Conservation (phyloP, 2,888 invertebrate genomes). For the Slavum lentiscoides region DNA sequence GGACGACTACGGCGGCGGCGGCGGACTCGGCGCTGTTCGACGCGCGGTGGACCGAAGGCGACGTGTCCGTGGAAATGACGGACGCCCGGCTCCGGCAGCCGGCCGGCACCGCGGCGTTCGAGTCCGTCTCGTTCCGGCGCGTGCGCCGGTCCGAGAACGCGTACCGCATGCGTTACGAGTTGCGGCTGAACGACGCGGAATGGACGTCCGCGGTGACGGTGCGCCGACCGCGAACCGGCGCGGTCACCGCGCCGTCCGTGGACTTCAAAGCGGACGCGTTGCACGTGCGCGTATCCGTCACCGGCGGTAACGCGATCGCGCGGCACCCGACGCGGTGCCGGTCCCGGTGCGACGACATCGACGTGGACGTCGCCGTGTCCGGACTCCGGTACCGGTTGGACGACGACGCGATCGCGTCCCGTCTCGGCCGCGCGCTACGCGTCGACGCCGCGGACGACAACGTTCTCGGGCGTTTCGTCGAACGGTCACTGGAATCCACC, state of each 20-base stretch:
- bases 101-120: too few relatives aligned
- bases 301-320: too few relatives aligned
- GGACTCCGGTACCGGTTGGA: background rate
- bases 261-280: background rate
- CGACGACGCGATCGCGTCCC: too few relatives aligned
- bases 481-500: too few relatives aligned
- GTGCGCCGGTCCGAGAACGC: background rate
- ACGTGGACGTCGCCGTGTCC: background rate
- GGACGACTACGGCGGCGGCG: background rate
- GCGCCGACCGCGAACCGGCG: background rate
- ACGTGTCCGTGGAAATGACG: background rate
- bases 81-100: background rate
- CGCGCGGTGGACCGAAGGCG: slow-evolving; percentile 19
- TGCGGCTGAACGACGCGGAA: background rate
- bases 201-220: slow-evolving; percentile 2
- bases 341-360: background rate
- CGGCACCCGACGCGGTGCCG: too few relatives aligned
- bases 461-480: too few relatives aligned
- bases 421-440: too few relatives aligned
- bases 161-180: slow-evolving; percentile 14
- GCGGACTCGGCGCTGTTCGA: slow-evolving; percentile 8
- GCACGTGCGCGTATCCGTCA: background rate
- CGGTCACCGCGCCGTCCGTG: background rate
- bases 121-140: background rate
- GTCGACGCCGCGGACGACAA: too few relatives aligned